Evolutionary conservation across 2,888 invertebrate species (phyloP).

Genomic region (Ennomos quercinarius): DNA sequence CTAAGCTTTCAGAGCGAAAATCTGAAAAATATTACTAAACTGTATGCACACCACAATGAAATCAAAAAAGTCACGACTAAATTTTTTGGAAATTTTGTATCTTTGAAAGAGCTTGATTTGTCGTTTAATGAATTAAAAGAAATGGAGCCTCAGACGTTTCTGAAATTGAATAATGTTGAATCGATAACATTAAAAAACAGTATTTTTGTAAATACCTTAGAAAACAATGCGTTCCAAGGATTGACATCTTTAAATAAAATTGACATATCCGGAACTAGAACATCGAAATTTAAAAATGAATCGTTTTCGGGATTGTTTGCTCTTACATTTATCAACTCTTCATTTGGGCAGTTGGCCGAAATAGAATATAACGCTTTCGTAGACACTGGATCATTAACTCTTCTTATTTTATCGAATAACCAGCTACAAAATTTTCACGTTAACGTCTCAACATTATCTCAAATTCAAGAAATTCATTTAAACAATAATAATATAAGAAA

Average conservation of each 20-base stretch:
- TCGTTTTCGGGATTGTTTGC: constrained; percentile 31
- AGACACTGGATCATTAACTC: constrained; percentile 30
- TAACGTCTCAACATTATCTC: constrained; percentile 32
- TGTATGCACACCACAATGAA: constrained; percentile 28
- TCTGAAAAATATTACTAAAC: constrained; percentile 21
- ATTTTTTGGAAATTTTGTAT: constrained; percentile 19
- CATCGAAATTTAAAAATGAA: constrained; percentile 26
- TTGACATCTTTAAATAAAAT: constrained; percentile 25
- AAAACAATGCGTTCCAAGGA: constrained; percentile 27
- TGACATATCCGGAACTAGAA: constrained; percentile 28
- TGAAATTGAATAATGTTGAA: constrained; percentile 19
- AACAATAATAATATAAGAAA: constrained; percentile 37
- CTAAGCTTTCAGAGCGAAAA: constrained; percentile 27
- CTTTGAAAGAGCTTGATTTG: constrained; percentile 30
- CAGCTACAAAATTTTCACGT: constrained; percentile 35
- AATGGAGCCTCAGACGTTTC: constrained; percentile 27
- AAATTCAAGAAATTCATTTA: constrained; percentile 36
- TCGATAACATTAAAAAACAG: constrained; percentile 17
- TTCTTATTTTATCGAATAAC: constrained; percentile 39
- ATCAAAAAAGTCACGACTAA: constrained; percentile 22
- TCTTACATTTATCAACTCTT: constrained; percentile 31
- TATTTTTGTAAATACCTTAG: constrained; percentile 26
- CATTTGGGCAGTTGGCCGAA: constrained; percentile 34
- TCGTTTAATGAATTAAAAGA: constrained; percentile 29
- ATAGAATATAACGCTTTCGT: constrained; percentile 36